Evolutionary conservation across 2,797 vertebrate species (phyloP).

Genomic region (Sebastes nivosus): DNA sequence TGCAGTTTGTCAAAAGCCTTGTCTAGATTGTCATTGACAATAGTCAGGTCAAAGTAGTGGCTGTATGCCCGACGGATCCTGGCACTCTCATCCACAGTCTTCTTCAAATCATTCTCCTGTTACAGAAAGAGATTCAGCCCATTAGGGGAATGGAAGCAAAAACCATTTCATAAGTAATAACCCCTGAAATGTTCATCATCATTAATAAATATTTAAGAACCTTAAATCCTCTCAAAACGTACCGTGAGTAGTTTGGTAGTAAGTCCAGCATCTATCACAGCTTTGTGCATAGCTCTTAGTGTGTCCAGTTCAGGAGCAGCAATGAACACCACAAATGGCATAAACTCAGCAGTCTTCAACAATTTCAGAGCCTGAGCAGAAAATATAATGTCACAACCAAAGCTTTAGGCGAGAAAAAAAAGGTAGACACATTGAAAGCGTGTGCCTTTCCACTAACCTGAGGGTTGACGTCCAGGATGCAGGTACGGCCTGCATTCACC

Average conservation of each 20-base stretch:
- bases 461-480: constrained; percentile 97
- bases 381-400: constrained; percentile 9
- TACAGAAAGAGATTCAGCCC: constrained; percentile 11
- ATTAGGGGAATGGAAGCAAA: background rate
- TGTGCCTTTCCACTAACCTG: constrained; percentile 82
- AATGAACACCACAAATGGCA: constrained; percentile 98
- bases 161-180: background rate
- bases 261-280: constrained; percentile 95
- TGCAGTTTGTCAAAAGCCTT: constrained; percentile 97
- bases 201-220: background rate
- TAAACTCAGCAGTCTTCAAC: constrained; percentile 95
- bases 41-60: constrained; percentile 98
- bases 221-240: constrained; percentile 51
- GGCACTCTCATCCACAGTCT: constrained; percentile 97
- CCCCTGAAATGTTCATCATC: background rate
- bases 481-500: constrained; percentile 90
- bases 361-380: constrained; percentile 92
- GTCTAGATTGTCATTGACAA: constrained; percentile 97
- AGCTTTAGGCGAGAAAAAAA: background rate
- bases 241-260: constrained; percentile 98
- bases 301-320: constrained; percentile 96
- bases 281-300: constrained; percentile 96
- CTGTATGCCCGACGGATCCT: constrained; percentile 94
- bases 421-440: background rate
- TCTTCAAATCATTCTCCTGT: constrained; percentile 97